Base-by-base conservation (phyloP, 1,140 invertebrate species). In the Rhyacophila brunnea region DNA sequence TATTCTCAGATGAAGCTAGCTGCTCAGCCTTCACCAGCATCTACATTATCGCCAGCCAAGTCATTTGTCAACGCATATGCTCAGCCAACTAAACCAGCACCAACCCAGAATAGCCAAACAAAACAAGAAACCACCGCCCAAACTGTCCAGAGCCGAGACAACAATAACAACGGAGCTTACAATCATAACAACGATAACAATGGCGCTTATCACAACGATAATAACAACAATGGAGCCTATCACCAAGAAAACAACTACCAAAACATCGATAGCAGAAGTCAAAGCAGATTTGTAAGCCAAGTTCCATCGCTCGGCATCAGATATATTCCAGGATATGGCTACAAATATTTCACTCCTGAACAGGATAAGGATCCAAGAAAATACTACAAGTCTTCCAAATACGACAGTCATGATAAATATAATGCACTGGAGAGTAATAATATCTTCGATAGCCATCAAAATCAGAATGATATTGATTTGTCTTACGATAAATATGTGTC, bases 21-120 rank as follows among this genome's bases (percentile, higher is more conserved):
- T 10, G 62, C 67, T n/a, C 63, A 57, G 32, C 56, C 48, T 34
- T 67, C 71, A 4, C 65, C 69, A 13, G 72, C 70, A 63, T 74
- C 70, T 28, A 75, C 70, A 0, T 71, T 75, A 2, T 64, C 62
- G 38, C 48, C 62, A 7, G 45, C 40, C 15, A 48, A 60, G 64
- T 64, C 69, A 3, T 78, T 79, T 51, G 73, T 71, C 55, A 76
- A 73, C 59, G 64, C 72, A 0, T 79, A 79, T 60, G 67, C 68
- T 13, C 73, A 66, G 15, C 38, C 52, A 7, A 72, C 46, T 0
- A 58, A 68, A 65, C 7, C 60, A 6, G 10, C 49, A 0, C 49
- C 49, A 18, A 48, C 40, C 0, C 51, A 48, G 2, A 19, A 34
- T 7, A n/a, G 11, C 6, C 17, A 49, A 42, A 45, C 20, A 7